A percentile compares a stretch with the other conserved stretches of the same genome.
Conservation (phyloP, 2,113 vertebrate species). For the Poecilia latipinna region DNA sequence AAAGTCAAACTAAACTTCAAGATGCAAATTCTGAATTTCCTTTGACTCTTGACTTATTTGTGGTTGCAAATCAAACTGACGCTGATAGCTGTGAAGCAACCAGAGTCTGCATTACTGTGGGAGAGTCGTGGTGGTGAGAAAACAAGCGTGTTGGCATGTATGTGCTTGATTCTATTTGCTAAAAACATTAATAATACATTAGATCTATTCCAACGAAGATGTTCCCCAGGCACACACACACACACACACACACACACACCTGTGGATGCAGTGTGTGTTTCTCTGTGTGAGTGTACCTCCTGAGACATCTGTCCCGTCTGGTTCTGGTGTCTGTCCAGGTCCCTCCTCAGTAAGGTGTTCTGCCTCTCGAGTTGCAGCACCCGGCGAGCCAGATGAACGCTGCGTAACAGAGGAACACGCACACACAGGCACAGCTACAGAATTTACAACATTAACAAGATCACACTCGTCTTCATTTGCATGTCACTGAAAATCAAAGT, state of each 20-base stretch:
- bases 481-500: neutral
- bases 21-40: neutral
- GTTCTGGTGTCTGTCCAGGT: constrained; percentile 87
- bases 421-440: constrained; percentile 33
- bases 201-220: neutral
- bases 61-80: constrained; percentile 36
- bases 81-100: constrained; percentile 25
- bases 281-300: constrained; percentile 83
- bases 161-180: constrained; percentile 21
- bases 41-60: constrained; percentile 21
- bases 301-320: constrained; percentile 85
- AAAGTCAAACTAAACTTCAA: too few species aligned
- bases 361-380: constrained; percentile 94
- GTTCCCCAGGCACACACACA: neutral
- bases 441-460: constrained; percentile 44
- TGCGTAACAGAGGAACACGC: constrained; percentile 62
- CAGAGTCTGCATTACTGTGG: constrained; percentile 2
- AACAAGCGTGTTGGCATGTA: constrained; percentile 28
- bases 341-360: constrained; percentile 90
- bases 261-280: constrained; percentile 2
- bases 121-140: constrained; percentile 19
- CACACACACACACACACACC: neutral
- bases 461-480: constrained; percentile 28
- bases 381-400: constrained; percentile 95
- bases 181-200: constrained; percentile 12